Evolutionary conservation across 1,140 invertebrate species (phyloP).

Genomic region (Micrasema minimum): DNA sequence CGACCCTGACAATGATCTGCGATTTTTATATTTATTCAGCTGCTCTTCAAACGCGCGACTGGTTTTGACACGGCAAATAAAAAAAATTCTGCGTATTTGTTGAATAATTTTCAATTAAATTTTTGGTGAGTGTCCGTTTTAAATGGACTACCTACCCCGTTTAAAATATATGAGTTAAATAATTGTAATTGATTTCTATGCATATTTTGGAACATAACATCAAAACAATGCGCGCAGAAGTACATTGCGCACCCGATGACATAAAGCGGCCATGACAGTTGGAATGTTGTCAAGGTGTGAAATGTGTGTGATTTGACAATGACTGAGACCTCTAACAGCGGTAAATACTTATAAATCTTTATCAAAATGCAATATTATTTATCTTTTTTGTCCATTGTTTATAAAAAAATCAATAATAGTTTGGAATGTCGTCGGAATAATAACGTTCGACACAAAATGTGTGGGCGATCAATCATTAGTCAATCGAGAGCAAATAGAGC

Average conservation of each 20-base stretch:
- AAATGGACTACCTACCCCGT: too few relatives aligned
- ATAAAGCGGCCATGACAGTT: constrained; percentile 51
- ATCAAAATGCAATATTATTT: neutral
- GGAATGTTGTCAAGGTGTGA: constrained; percentile 49
- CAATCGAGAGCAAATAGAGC: constrained; percentile 32
- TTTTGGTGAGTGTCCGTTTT: too few relatives aligned
- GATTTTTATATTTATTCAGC: too few relatives aligned
- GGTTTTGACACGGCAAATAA: too few relatives aligned
- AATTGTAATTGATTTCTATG: too few relatives aligned
- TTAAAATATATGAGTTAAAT: too few relatives aligned
- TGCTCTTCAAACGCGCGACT: too few relatives aligned
- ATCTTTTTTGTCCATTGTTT: neutral
- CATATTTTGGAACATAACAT: constrained; percentile 33
- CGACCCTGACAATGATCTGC: too few relatives aligned
- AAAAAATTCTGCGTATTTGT: too few relatives aligned
- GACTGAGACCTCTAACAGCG: constrained; percentile 42
- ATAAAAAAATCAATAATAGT: neutral
- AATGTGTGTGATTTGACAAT: constrained; percentile 42
- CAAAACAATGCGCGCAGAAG: constrained; percentile 43
- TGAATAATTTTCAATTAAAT: too few relatives aligned
- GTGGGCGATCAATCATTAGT: constrained; percentile 49
- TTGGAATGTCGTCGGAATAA: neutral
- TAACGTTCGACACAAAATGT: constrained; percentile 33
- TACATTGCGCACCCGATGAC: constrained; percentile 37
- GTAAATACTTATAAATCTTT: constrained; percentile 27